Evolutionary conservation across 1,140 invertebrate species (phyloP), one percentile per base, ranked within the genome.

Genomic region (Aphaenogaster rudis): DNA sequence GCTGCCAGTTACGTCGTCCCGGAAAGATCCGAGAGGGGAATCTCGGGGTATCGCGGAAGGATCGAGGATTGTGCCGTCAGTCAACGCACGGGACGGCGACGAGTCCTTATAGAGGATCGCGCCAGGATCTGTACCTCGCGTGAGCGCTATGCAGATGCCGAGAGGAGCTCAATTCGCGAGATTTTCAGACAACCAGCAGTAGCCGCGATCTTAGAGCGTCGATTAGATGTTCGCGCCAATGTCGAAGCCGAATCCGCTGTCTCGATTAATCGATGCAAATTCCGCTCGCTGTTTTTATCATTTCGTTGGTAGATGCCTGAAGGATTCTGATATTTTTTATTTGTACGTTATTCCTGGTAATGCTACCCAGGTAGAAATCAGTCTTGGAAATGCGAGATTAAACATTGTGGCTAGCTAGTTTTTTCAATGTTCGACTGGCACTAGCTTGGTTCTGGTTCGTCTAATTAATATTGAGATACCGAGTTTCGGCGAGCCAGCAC

Each of bases 1-100:
- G 77, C 86, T 79, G 90, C 77, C 86, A 91, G 89, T 90, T 91
- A 90, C 86, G 79, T 88, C 11, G 66, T 86, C 77, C 67, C 64
- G 39, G 88, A 80, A 86, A 91, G 91, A 93, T 92, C 81, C 87
- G 66, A 66, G 78, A 74, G 86, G 57, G 15, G 59, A 48, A 42
- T 63, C 86, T 17, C 52, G 82, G 69, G 17, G 87, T 93, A 94
- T 94, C 93, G 91, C 63, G 71, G 66, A 92, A 86, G 91, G 79
- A 94, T 94, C 93, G 89, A 92, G 93, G 92, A 95, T 95, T 95
- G 94, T 94, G 92, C 94, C 93, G 94, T 94, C 94, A 94, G 90
- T 95, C 93, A 92, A 86, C 57, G 63, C 42, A 42, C 76, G 80
- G 86, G 89, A 91, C 90, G 88, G 82, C 86, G 63, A 59, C 80